Percentiles rank a stretch among this genome's conserved stretches.
Evolutionary conservation across 2,113 vertebrate genomes (phyloP).

Genomic region (Charina bottae): DNA sequence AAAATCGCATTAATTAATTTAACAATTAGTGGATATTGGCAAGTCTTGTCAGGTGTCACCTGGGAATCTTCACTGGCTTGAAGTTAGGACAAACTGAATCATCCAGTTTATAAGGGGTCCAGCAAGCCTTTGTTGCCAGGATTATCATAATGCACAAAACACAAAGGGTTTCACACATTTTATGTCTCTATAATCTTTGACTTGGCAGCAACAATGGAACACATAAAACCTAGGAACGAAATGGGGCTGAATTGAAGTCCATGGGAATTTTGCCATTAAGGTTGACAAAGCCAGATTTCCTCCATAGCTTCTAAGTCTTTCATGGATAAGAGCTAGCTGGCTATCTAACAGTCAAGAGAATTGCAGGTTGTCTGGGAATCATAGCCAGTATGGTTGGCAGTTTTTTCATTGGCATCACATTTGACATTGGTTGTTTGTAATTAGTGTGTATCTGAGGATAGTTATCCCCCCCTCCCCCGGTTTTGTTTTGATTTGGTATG

Average conservation of each 20-base stretch:
- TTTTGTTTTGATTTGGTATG: neutral
- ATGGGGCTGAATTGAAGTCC: constrained; percentile 22
- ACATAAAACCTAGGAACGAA: constrained; percentile 26
- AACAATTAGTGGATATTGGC: neutral
- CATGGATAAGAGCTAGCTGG: neutral
- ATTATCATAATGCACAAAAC: neutral
- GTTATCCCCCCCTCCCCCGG: neutral
- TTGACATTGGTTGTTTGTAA: constrained; percentile 21
- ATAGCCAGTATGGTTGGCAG: neutral
- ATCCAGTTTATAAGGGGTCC: constrained; percentile 2
- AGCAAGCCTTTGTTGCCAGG: constrained; percentile 14
- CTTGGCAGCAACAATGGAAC: constrained; percentile 26
- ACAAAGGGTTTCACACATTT: constrained; percentile 29
- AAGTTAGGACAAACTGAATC: constrained; percentile 6
- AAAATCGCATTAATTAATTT: neutral
- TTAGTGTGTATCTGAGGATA: constrained; percentile 10
- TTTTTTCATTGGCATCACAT: neutral
- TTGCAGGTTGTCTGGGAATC: constrained; percentile 1
- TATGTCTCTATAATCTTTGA: constrained; percentile 35
- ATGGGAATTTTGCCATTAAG: constrained; percentile 29
- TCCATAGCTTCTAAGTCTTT: constrained; percentile 27
- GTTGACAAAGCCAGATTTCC: constrained; percentile 23
- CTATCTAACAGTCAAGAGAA: neutral
- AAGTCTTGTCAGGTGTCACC: constrained; percentile 9
- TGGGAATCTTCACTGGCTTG: neutral